Evolutionary conservation across 1,140 invertebrate species (phyloP), one percentile per base, ranked within the genome.

Genomic region (Camponotus pennsylvanicus): DNA sequence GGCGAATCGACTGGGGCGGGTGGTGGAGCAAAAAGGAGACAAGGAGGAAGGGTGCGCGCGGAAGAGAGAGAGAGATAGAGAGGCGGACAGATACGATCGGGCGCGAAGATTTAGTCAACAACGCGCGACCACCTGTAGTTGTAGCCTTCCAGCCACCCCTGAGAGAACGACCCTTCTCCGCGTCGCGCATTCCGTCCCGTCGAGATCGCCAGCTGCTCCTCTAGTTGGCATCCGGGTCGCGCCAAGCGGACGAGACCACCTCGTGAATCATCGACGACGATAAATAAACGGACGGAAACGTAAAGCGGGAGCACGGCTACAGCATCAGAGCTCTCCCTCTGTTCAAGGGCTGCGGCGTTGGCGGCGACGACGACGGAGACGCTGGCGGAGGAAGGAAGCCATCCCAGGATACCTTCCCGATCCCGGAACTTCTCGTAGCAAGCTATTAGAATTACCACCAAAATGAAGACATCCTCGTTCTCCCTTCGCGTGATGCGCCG

Each of bases 391-490:
- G 70, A 79, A 15, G 32, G 45, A 52, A 15, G 49, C 49, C 70
- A 42, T 55, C 3, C 15, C 63, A 3, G 27, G 55, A 78, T n/a
- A 55, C 45, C 59, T n/a, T 52, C 59, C 40, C 15, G 42, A 63
- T 61, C n/a, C 15, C 57, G 61, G 2, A n/a, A 66, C n/a, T 83
- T 69, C 49, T 5, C 63, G 67, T 71, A 71, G 79, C 69, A 85
- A 80, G 21, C 80, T 86, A 87, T 75, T 95, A 96, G 91, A 92
- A 94, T 93, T 93, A 91, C 93, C 83, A 94, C 92, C 91, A 96
- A 95, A 91, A 97, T 97, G 97, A 97, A 97, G 96, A 97, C 97
- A n/a, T 97, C 97, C 34, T 97, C 97, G 88, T 97, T 97, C 92
- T 97, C 97, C 18, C 96, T 97, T 27, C 96, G 97, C 87, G 97